Evolutionary conservation across 53 echinoderm and acorn worm species (phyloP), one percentile per base, ranked within the genome.

Genomic region (Henricia sp.): DNA sequence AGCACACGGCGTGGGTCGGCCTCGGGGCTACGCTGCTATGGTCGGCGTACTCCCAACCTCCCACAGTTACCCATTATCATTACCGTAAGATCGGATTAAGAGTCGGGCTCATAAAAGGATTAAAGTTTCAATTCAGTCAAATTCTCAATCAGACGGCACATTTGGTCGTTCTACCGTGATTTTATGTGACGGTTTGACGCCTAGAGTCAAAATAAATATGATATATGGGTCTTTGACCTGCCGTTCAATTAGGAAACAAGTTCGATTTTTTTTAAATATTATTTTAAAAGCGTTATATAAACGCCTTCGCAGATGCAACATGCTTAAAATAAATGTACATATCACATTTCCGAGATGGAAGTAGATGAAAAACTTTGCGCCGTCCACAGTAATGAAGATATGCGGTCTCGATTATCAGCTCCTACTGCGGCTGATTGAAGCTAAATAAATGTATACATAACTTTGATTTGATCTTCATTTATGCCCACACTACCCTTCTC

Each of bases 81-180:
- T 80, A 80, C 63, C 63, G 64, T 80, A 63, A 64, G 80, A 80
- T 80, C 80, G 80, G 80, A 80, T 80, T 80, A 80, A 80, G 48
- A 78, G 26, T 41, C 42, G 29, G 16, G 24, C 24, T 26, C 37
- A 19, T 33, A 36, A 64, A 80, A 80, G 80, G 80, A 80, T 80
- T 80, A 80, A 80, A 80, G 48, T 80, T 80, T 80, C 80, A 63
- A 64, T 48, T 43, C n/a, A 50, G 43, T 44, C 24, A 27, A 48
- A 2, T 14, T 44, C 62, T 60, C 4, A 34, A 14, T 26, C 16
- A 38, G 48, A 57, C 57, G 62, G 80, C 64, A 62, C 62, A 80
- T 44, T 62, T 80, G 59, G 38, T 44, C 28, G 8, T 75, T 44
- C 30, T 77, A 60, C 32, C 29, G 10, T 27, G 77, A 60, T 10